phyloP scores from a whole-genome alignment of 1,140 invertebrate genomes.

The Micrasema longulum region DNA sequence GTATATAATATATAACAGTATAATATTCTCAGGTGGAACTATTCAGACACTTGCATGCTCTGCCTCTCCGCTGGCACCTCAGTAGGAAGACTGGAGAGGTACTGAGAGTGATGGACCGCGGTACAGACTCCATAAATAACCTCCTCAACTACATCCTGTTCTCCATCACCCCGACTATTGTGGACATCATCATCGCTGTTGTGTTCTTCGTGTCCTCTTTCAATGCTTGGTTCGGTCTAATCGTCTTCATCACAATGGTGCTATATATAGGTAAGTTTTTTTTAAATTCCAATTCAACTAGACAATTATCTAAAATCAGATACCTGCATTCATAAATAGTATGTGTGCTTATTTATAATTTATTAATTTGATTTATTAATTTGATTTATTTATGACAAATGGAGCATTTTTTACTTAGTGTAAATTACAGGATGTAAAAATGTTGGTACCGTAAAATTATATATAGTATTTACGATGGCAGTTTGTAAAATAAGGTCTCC shows the following conservation, averaged over 20 bases:
- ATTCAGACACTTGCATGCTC: conserved; percentile 87
- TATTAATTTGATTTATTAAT: no score
- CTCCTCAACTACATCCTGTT: conserved; percentile 90
- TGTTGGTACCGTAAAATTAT: no score
- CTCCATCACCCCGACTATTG: conserved; percentile 90
- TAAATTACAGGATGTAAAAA: no score
- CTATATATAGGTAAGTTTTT: conserved; percentile 92
- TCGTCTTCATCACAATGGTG: conserved; percentile 92
- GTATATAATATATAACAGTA: neutral
- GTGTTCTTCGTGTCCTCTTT: conserved; percentile 89
- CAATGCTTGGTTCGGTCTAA: conserved; percentile 93
- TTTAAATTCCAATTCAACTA: no score
- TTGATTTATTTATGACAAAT: no score
- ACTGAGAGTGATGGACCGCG: conserved; percentile 92
- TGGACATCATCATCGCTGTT: conserved; percentile 94
- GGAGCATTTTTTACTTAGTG: no score
- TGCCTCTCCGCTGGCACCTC: conserved; percentile 92
- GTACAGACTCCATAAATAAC: conserved; percentile 94
- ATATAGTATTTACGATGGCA: no score
- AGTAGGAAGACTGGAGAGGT: conserved; percentile 96
- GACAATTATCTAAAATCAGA: no score
- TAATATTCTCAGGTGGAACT: conserved; percentile 73
- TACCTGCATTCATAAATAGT: no score
- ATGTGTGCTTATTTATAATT: no score
- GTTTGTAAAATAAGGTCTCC: no score